Evolutionary conservation across 1,140 invertebrate genomes (phyloP).

Genomic region (Drosophila kanapiae): DNA sequence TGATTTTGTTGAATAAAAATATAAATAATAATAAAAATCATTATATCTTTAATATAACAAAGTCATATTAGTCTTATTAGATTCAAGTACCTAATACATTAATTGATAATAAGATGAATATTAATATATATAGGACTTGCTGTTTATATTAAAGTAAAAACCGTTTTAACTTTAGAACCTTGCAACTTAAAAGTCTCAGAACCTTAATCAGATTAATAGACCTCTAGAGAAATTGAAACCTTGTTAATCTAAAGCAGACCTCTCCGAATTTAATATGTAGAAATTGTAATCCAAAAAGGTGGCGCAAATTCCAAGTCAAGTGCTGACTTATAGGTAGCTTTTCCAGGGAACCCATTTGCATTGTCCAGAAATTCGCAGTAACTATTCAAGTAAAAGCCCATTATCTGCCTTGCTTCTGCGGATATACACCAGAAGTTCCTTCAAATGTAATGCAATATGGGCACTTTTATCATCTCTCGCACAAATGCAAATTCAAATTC

Average conservation of each 20-base stretch:
- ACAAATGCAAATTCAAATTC: slow-evolving; percentile 60
- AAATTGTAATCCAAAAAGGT: slow-evolving; percentile 14
- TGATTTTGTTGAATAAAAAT: background rate
- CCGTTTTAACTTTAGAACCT: background rate
- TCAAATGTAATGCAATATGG: slow-evolving; percentile 71
- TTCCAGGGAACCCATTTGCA: slow-evolving; percentile 31
- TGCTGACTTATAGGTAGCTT: slow-evolving; percentile 13
- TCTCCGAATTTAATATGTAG: background rate
- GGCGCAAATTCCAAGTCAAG: slow-evolving; percentile 11
- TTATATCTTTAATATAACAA: too few relatives aligned
- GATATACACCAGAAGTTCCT: slow-evolving; percentile 42
- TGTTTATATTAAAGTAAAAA: background rate
- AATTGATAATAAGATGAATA: too few relatives aligned
- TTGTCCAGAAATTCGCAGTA: slow-evolving; percentile 31
- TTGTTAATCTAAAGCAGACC: slow-evolving; percentile 5
- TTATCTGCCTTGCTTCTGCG: slow-evolving; percentile 10
- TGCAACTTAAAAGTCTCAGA: background rate
- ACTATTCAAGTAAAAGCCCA: slow-evolving; percentile 25
- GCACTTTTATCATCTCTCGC: slow-evolving; percentile 22
- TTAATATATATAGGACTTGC: too few relatives aligned
- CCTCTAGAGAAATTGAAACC: background rate
- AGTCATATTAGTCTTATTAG: too few relatives aligned
- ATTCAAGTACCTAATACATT: too few relatives aligned
- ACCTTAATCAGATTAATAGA: background rate
- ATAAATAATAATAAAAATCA: too few relatives aligned